A percentile compares a stretch with the other conserved stretches of the same genome.
Evolutionary conservation across 2,113 vertebrate genomes (phyloP).

Genomic region (Oenanthe melanoleuca): DNA sequence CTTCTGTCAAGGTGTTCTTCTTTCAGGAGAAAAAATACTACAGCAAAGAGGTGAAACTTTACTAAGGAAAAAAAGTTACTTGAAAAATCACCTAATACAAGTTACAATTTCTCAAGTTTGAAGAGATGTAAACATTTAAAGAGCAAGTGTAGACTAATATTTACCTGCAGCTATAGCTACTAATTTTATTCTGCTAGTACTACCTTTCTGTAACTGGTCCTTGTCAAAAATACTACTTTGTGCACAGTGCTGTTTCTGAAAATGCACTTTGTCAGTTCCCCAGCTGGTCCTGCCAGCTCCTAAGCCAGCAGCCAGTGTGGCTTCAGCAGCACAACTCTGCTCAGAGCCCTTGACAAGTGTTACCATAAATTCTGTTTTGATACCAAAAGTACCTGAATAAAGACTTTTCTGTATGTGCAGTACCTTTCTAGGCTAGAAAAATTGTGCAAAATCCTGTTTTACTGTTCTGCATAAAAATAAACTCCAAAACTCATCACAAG

Average conservation of each 20-base stretch:
- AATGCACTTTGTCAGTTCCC: not conserved
- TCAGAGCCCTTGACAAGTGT: accelerated
- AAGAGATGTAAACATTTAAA: not conserved
- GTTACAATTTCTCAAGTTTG: not conserved
- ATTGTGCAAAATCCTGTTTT: not conserved
- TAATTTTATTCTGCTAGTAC: not conserved
- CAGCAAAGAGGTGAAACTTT: not conserved
- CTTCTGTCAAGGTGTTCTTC: not conserved
- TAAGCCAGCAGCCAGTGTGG: not conserved
- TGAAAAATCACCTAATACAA: not conserved
- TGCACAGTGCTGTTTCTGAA: not conserved
- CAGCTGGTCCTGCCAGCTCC: not conserved
- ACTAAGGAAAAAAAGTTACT: not conserved
- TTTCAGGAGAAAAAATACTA: not conserved
- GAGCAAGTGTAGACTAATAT: not conserved
- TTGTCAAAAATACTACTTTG: not conserved
- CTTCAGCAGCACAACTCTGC: not conserved
- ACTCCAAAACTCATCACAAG: not conserved
- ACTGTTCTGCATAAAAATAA: not conserved
- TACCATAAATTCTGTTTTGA: not conserved
- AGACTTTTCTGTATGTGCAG: not conserved
- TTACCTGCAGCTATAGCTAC: not conserved
- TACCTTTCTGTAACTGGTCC: not conserved
- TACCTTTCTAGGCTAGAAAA: not conserved
- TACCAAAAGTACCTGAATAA: not conserved